Evolutionary conservation across 2,797 vertebrate genomes (phyloP).

Genomic region (Coranthus polyacanthus): DNA sequence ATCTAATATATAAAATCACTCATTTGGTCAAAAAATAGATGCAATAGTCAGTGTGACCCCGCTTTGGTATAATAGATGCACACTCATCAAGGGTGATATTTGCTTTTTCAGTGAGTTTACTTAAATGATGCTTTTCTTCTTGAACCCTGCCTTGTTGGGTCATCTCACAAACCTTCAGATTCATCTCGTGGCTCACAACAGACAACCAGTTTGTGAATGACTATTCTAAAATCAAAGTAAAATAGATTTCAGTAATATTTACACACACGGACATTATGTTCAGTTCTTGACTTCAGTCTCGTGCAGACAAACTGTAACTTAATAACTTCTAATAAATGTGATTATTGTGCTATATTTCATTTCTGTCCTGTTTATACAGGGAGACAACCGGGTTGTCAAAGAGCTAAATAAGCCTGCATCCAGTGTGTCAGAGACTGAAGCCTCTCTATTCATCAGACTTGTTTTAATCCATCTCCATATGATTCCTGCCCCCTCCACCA

Average conservation of each 20-base stretch:
- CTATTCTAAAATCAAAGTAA: not conserved
- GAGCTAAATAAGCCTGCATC: constrained; percentile 92
- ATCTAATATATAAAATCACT: not conserved
- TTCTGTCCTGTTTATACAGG: constrained; percentile 87
- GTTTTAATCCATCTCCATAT: constrained; percentile 95
- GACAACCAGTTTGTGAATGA: no score
- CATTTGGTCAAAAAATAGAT: not conserved
- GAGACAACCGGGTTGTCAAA: constrained; percentile 92
- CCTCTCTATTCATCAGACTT: constrained; percentile 90
- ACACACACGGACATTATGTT: constrained; percentile 14
- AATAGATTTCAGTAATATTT: constrained; percentile 10
- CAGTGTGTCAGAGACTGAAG: constrained; percentile 74
- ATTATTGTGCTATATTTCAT: constrained; percentile 71
- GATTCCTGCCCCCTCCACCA: constrained; percentile 88
- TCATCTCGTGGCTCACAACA: no score
- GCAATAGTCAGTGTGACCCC: not conserved
- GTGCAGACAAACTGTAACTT: constrained; percentile 47
- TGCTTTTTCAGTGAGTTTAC: no score
- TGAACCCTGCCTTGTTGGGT: no score
- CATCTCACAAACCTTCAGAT: no score
- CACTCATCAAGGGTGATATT: no score
- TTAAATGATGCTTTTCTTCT: no score
- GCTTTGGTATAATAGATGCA: no score
- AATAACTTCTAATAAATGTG: constrained; percentile 47
- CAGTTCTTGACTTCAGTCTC: constrained; percentile 26